phyloP scores from a whole-genome alignment of 2,797 vertebrate species.

The Clamator glandarius region DNA sequence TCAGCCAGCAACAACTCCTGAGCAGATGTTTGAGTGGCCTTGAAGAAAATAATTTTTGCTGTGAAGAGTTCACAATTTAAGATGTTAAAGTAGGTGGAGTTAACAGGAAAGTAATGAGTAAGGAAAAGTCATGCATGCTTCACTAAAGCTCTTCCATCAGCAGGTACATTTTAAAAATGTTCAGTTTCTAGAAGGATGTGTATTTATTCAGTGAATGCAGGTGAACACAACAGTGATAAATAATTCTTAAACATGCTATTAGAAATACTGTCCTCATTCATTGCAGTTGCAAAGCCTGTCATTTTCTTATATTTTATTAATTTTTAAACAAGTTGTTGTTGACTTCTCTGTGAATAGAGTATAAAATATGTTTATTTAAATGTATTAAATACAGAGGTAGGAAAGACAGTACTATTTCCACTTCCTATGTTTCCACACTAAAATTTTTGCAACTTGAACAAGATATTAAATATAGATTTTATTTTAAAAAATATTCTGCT shows the following conservation, averaged over 20 bases:
- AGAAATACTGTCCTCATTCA: background rate
- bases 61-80: background rate
- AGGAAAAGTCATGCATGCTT: background rate
- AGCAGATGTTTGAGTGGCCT: too few relatives aligned
- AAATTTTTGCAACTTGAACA: background rate
- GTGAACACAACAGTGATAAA: background rate
- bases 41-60: background rate
- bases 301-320: background rate
- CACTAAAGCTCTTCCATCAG: background rate
- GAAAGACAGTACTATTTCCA: background rate
- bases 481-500: background rate
- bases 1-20: background rate
- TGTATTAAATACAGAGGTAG: background rate
- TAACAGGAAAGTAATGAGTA: background rate
- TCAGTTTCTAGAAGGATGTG: background rate
- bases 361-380: background rate
- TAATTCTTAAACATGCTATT: background rate
- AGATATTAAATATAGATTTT: background rate
- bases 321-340: background rate
- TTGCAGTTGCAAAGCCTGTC: background rate
- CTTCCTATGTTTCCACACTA: too few relatives aligned
- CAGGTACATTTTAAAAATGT: background rate
- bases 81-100: background rate
- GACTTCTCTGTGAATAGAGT: background rate
- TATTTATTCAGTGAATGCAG: background rate